A percentile compares a stretch with the other conserved stretches of the same genome.
Evolutionary conservation across 1,140 invertebrate species (phyloP).

Genomic region (Coenobita brevimanus): DNA sequence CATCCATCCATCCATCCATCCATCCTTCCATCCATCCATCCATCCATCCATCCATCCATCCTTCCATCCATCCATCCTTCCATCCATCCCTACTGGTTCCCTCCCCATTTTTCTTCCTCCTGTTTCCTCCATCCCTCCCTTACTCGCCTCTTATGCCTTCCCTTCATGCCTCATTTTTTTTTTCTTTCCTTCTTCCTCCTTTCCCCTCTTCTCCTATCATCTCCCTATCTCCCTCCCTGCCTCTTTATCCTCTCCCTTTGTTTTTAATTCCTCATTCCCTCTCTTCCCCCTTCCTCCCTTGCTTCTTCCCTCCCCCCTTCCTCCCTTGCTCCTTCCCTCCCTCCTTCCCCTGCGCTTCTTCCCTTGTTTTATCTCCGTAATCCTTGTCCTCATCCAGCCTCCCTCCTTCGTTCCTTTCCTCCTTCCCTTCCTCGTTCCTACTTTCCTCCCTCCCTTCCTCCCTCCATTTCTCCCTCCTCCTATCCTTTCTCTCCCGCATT

Average conservation of each 20-base stretch:
- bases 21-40: too few species aligned
- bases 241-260: too few species aligned
- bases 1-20: too few species aligned
- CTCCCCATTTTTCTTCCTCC: background rate
- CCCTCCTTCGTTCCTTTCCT: background rate
- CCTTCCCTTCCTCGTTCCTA: background rate
- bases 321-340: conserved; percentile 12
- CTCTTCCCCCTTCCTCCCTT: background rate
- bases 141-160: background rate
- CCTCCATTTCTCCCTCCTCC: background rate
- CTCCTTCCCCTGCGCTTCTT: background rate
- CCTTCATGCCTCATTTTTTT: background rate
- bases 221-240: too few species aligned
- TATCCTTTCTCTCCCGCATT: too few species aligned
- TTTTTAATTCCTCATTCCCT: background rate
- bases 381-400: background rate
- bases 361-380: background rate
- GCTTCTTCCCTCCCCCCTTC: background rate
- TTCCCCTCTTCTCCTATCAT: background rate
- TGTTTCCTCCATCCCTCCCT: background rate
- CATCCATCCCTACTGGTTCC: background rate
- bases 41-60: too few species aligned
- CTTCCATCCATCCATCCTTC: background rate
- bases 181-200: background rate
- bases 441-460: background rate